A percentile compares a stretch with the other conserved stretches of the same genome.
phyloP scores from a whole-genome alignment of 2,113 vertebrate species.

The Cephalopholis sonnerati region DNA sequence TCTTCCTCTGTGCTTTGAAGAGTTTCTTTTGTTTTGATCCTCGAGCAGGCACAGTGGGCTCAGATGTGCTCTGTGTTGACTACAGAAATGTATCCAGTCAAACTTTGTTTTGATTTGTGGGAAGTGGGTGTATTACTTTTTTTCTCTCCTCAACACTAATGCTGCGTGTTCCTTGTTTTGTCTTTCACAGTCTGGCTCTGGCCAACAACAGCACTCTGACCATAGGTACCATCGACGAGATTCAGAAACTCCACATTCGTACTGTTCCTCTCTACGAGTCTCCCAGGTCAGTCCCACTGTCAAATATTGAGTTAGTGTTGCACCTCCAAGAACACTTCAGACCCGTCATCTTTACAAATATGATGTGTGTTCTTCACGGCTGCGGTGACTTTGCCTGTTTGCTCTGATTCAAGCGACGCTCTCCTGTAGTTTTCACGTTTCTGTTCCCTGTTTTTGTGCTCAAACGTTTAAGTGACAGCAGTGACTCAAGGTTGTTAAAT shows the following conservation, averaged over 20 bases:
- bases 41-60: background rate
- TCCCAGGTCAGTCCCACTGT: constrained; percentile 88
- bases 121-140: background rate
- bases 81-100: constrained; percentile 6
- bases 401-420: background rate
- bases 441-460: background rate
- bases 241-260: constrained; percentile 98
- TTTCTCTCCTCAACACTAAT: background rate
- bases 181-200: constrained; percentile 88
- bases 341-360: constrained; percentile 20
- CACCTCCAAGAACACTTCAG: constrained; percentile 6
- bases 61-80: background rate
- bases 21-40: constrained; percentile 28
- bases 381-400: constrained; percentile 10
- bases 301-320: background rate
- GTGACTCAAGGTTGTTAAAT: constrained; percentile 11
- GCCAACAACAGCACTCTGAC: constrained; percentile 99
- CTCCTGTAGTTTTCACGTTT: background rate
- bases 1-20: background rate
- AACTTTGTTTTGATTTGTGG: constrained; percentile 9
- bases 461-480: background rate
- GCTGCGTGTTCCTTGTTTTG: background rate
- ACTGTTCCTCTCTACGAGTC: constrained; percentile 97
- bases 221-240: constrained; percentile 98
- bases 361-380: constrained; percentile 3